Evolutionary conservation across 2,888 invertebrate genomes (phyloP), one percentile per base, ranked within the genome.

Genomic region (Steinernema scapterisci): DNA sequence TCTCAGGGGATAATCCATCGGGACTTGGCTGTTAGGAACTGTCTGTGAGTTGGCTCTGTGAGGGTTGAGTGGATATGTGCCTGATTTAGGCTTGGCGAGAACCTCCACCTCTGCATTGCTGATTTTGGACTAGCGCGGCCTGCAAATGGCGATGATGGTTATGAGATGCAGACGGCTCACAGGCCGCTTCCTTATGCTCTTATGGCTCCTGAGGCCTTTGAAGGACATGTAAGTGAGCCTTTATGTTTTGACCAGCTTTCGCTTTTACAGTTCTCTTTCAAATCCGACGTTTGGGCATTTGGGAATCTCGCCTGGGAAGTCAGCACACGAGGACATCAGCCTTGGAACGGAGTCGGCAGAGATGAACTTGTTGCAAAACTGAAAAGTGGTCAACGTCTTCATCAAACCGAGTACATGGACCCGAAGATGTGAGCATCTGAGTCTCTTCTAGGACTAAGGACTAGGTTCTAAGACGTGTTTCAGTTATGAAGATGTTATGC

Each of bases 401-500:
- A n/a, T n/a, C n/a, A n/a, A n/a, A n/a, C n/a, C n/a, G n/a, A n/a
- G n/a, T n/a, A n/a, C n/a, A n/a, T n/a, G n/a, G n/a, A n/a, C n/a
- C n/a, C n/a, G n/a, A n/a, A n/a, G n/a, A n/a, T n/a, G n/a, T n/a
- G n/a, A n/a, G n/a, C n/a, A n/a, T 70, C 9, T 7, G 70, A n/a
- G 5, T 9, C 5, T 7, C 3, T 38, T 6, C 54, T 54, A 6
- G 16, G 5, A 54, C n/a, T 5, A 6, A 23, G 5, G 27, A 6
- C 54, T 44, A 44, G 16, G 7, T 44, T 44, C n/a, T n/a, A n/a
- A n/a, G n/a, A n/a, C 44, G 25, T 25, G 70, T 75, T 73, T 56
- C n/a, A 84, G 83, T 19, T 84, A 83, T 74, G 23, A 9, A 11
- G 73, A 78, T 7, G 74, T 82, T 1, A 84, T 84, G 84, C 23